Percentiles rank a stretch among this genome's conserved stretches.
phyloP scores from a whole-genome alignment of 2,113 vertebrate genomes.

The Mastomys natalensis region DNA sequence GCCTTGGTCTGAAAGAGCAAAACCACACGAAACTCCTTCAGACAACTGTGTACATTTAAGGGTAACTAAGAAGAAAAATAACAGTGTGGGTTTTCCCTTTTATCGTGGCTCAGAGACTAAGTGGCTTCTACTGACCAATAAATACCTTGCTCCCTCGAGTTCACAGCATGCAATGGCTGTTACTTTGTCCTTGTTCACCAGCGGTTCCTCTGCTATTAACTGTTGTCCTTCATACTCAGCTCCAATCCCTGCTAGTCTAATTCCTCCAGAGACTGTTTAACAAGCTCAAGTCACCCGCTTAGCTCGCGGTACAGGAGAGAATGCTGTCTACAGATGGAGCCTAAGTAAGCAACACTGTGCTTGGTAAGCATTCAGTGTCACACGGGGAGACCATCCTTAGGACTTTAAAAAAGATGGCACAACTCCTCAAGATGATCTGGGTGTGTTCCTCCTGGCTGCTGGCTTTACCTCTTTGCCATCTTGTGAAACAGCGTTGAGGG shows the following conservation, averaged over 20 bases:
- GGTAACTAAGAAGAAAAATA: neutral
- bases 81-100: neutral
- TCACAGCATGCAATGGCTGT: neutral
- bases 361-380: neutral
- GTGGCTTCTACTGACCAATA: neutral
- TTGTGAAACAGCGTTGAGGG: slow-evolving; percentile 85
- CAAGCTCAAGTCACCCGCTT: neutral
- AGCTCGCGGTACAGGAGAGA: neutral
- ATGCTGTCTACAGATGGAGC: neutral
- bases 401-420: no score
- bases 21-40: neutral
- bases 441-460: fast-evolving
- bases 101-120: neutral
- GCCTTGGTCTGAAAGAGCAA: slow-evolving; percentile 80
- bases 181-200: no score
- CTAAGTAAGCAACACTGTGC: neutral
- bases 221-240: neutral
- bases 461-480: slow-evolving; percentile 85
- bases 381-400: neutral
- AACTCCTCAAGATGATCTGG: neutral
- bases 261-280: neutral
- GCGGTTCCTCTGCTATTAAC: neutral
- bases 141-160: neutral
- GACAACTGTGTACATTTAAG: neutral
- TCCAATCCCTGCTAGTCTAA: neutral